Evolutionary conservation across 2,888 invertebrate species (phyloP).

Genomic region (Ochropleura plecta): DNA sequence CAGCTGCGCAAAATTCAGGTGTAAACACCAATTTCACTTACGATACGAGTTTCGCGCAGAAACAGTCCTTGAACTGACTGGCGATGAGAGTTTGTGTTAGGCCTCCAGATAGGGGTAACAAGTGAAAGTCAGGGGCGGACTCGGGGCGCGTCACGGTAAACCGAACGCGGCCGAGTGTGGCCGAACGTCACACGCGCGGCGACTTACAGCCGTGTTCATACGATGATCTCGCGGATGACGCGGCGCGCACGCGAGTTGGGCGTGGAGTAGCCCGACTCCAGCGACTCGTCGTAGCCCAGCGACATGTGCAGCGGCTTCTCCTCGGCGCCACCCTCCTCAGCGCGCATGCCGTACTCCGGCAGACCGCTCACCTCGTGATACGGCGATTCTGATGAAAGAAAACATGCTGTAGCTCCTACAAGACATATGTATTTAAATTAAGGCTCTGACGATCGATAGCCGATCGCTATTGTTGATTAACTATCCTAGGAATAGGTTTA

Average conservation of each 20-base stretch:
- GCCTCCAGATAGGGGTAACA: conserved; percentile 45
- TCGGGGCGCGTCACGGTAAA: conserved; percentile 15
- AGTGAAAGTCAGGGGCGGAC: conserved; percentile 37
- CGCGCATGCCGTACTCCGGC: conserved; percentile 94
- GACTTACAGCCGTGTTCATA: conserved; percentile 88
- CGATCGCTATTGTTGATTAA: not conserved
- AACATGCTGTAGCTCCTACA: conserved; percentile 21
- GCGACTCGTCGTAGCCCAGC: conserved; percentile 97
- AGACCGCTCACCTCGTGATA: conserved; percentile 98
- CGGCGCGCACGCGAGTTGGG: conserved; percentile 97
- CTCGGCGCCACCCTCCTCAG: conserved; percentile 93
- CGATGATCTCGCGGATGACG: conserved; percentile 98
- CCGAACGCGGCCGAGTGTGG: conserved; percentile 34
- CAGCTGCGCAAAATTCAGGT: conserved; percentile 42
- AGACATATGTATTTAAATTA: not conserved
- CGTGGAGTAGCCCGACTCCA: conserved; percentile 98
- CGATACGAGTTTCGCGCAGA: conserved; percentile 18
- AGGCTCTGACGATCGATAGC: not conserved
- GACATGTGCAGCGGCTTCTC: conserved; percentile 97
- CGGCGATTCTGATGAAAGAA: conserved; percentile 93
- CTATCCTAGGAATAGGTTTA: not conserved
- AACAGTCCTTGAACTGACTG: conserved; percentile 31
- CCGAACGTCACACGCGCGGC: conserved; percentile 38
- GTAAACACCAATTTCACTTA: conserved; percentile 35
- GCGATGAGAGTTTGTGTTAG: conserved; percentile 40